These are phyloP conservation scores for Capra hircus DNA, from an alignment of 2,113 vertebrate species.

Conservation along the genomic window DNA sequence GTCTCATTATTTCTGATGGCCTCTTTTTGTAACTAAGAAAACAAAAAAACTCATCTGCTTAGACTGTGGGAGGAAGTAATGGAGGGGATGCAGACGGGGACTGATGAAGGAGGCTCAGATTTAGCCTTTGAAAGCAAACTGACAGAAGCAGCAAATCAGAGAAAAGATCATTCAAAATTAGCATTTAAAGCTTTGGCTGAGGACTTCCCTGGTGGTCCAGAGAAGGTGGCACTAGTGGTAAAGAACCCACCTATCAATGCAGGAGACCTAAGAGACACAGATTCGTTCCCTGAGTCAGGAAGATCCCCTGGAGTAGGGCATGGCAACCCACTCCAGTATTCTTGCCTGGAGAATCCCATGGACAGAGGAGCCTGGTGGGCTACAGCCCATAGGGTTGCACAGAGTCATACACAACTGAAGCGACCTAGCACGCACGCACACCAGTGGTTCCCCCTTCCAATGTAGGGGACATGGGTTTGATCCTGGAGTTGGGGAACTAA, in stretches of 20 bases:
- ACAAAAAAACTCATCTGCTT: neutral
- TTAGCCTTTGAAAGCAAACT: neutral
- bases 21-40: neutral
- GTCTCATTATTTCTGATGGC: neutral
- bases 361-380: neutral
- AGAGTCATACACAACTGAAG: neutral
- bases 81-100: neutral
- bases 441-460: neutral
- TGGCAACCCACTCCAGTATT: neutral
- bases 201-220: neutral
- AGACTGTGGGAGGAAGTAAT: neutral
- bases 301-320: neutral
- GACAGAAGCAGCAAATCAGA: neutral
- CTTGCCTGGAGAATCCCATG: neutral
- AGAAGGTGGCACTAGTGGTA: neutral
- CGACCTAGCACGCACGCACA: fast-evolving
- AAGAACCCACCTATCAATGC: neutral
- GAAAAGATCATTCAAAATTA: neutral
- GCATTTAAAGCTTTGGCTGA: neutral
- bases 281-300: neutral
- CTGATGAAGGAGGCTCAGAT: neutral
- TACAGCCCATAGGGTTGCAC: neutral
- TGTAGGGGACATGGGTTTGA: neutral
- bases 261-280: neutral
- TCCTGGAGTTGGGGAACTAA: neutral